Evolutionary conservation across 2,888 invertebrate species (phyloP), one percentile per base, ranked within the genome.

Genomic region (Alviniconcha strummeri): DNA sequence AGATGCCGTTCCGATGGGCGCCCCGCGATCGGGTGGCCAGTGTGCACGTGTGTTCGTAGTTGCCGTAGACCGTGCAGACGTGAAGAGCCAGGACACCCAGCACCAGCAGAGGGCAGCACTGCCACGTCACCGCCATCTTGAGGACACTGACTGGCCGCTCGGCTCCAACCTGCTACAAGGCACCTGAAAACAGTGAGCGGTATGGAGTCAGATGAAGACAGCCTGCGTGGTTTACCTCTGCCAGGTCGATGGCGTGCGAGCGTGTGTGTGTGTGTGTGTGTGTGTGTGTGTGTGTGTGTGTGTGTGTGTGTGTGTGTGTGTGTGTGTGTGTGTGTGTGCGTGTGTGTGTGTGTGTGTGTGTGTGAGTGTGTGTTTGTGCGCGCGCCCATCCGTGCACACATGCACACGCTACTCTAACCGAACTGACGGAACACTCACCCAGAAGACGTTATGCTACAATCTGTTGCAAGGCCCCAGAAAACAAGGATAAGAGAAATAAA

Each of bases 11-110:
- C 2, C 60, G 81, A n/a, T 81, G 81, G 4, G 74, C 74, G 15
- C 81, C 81, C 74, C 74, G 11, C 7, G 60, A 57, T 17, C 81
- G 81, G 15, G 81, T 81, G 81, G 57, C 55, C 60, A 81, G 74
- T 5, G 81, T 81, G 81, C 81, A 81, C 13, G 81, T 81, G 74
- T 81, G 81, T 52, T 81, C 81, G 81, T 81, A 81, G 60, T n/a
- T 81, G 72, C 74, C 74, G 57, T 52, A 4, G 17, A 69, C 57
- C 54, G 52, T 54, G 80, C 13, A 6, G 36, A 52, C 57, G 56
- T 56, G 60, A 55, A 56, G 0, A 57, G 74, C 81, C 74, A 74
- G 15, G 13, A 81, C 19, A 5, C 57, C 3, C 36, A 81, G 57
- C 36, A 74, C 57, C 74, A 81, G 57, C 9, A 9, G n/a, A 3